These are phyloP conservation scores for Epinephelus coioides DNA, from an alignment of 2,797 vertebrate genomes.

Conservation along the genomic window DNA sequence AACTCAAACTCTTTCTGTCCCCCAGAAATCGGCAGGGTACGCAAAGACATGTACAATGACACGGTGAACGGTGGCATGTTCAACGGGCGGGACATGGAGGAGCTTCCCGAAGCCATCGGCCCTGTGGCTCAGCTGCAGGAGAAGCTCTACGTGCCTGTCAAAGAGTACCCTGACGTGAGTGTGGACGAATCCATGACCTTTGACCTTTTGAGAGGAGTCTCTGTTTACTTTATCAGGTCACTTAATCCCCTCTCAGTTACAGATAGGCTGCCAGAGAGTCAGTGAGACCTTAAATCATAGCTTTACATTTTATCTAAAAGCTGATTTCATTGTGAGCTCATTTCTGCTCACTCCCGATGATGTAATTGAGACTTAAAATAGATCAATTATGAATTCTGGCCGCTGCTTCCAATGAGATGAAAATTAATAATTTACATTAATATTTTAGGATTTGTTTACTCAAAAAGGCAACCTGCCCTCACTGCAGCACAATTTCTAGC, in stretches of 20 bases:
- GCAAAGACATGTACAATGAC: constrained; percentile 99
- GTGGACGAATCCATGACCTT: constrained; percentile 61
- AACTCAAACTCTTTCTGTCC: constrained; percentile 3
- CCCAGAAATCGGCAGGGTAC: constrained; percentile 98
- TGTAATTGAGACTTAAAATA: constrained; percentile 50
- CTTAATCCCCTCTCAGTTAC: constrained; percentile 52
- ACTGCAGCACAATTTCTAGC: background rate
- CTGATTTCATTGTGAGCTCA: constrained; percentile 66
- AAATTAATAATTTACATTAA: background rate
- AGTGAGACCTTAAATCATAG: constrained; percentile 18
- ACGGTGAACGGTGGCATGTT: constrained; percentile 94
- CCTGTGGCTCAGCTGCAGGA: constrained; percentile 98
- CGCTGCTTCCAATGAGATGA: constrained; percentile 2
- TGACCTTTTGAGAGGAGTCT: constrained; percentile 71
- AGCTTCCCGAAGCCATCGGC: constrained; percentile 96
- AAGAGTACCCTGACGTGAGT: constrained; percentile 99
- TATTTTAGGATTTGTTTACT: constrained; percentile 13
- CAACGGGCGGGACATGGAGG: constrained; percentile 94
- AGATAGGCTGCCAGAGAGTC: constrained; percentile 36
- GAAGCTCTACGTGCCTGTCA: constrained; percentile 99
- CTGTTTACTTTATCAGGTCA: constrained; percentile 58
- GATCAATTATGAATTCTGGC: constrained; percentile 45
- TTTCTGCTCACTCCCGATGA: constrained; percentile 65
- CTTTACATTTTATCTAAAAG: constrained; percentile 51
- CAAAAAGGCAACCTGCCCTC: constrained; percentile 1